These are phyloP conservation scores for Protula sp. DNA, from an alignment of 2,888 invertebrate genomes.

Conservation along the genomic window DNA sequence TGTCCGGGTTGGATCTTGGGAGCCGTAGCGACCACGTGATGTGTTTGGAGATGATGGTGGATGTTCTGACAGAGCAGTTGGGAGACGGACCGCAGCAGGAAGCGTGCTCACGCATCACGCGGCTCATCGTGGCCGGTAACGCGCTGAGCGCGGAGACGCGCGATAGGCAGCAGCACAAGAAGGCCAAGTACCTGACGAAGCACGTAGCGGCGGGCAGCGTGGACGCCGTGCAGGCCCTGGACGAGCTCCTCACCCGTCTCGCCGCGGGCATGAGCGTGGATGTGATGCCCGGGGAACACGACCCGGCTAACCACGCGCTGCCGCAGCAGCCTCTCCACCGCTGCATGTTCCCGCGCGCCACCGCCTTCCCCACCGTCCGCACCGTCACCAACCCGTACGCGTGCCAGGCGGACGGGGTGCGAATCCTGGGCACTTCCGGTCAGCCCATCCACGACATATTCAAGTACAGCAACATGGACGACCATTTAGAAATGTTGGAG, in stretches of 20 bases:
- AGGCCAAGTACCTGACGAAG: conserved; percentile 54
- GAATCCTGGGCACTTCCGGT: conserved; percentile 66
- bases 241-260: conserved; percentile 60
- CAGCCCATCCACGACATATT: conserved; percentile 72
- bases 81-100: conserved; percentile 63
- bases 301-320: conserved; percentile 76
- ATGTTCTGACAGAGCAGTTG: conserved; percentile 75
- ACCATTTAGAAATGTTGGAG: conserved; percentile 70
- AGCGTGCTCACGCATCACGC: conserved; percentile 64
- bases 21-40: conserved; percentile 62
- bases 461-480: conserved; percentile 63
- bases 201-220: conserved; percentile 55
- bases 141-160: conserved; percentile 44
- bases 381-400: conserved; percentile 83
- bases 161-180: conserved; percentile 46
- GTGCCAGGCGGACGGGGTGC: conserved; percentile 57
- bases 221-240: conserved; percentile 63
- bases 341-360: conserved; percentile 70
- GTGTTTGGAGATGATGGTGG: conserved; percentile 70
- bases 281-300: conserved; percentile 80
- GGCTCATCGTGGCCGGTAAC: conserved; percentile 71
- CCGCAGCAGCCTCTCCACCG: conserved; percentile 91
- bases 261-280: conserved; percentile 64
- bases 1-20: conserved; percentile 71
- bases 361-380: conserved; percentile 61